phyloP scores from a whole-genome alignment of 1,140 invertebrate species.

The Pantala flavescens region DNA sequence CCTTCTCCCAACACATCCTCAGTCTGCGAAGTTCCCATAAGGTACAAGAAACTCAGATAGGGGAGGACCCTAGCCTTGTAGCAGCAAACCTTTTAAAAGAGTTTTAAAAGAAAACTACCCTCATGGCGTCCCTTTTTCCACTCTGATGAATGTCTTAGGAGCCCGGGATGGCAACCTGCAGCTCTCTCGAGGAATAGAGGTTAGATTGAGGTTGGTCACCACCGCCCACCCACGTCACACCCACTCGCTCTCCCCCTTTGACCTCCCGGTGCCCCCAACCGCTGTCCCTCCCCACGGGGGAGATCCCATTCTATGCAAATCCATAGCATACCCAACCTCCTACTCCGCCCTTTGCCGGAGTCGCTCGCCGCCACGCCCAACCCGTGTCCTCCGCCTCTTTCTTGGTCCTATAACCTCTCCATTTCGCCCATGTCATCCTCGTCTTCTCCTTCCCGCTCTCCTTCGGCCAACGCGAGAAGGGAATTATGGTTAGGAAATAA shows the following conservation, averaged over 20 bases:
- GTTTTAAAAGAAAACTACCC: too few relatives aligned
- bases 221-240: conserved; percentile 5
- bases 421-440: background rate
- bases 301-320: background rate
- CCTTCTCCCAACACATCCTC: too few relatives aligned
- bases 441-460: background rate
- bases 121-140: too few relatives aligned
- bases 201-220: background rate
- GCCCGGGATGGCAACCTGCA: too few relatives aligned
- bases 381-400: background rate
- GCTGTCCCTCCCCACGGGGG: background rate
- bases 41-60: too few relatives aligned
- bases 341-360: background rate
- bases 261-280: background rate
- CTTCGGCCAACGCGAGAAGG: too few relatives aligned
- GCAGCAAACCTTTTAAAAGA: too few relatives aligned
- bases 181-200: background rate
- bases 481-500: too few relatives aligned
- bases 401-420: background rate
- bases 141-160: too few relatives aligned
- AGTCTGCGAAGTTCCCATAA: too few relatives aligned
- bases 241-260: background rate
- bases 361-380: background rate
- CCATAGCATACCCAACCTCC: background rate
- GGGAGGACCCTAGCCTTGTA: too few relatives aligned